phyloP scores from a whole-genome alignment of 2,888 invertebrate genomes.

The Drosophila monieri region DNA sequence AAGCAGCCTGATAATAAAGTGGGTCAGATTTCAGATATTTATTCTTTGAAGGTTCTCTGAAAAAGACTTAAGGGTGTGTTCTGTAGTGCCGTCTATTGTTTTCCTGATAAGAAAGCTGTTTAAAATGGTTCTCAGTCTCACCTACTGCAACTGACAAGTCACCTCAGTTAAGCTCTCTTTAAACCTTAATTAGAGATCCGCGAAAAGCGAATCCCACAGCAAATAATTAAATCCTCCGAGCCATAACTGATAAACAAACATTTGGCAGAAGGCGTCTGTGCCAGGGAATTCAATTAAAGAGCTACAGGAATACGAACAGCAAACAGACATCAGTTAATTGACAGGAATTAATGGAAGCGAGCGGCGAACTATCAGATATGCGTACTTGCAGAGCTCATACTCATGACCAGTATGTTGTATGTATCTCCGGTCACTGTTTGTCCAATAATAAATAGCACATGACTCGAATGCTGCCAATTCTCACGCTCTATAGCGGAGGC shows the following conservation, averaged over 20 bases:
- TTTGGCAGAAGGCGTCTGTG: constrained; percentile 5
- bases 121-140: not conserved
- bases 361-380: constrained; percentile 8
- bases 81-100: not conserved
- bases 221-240: constrained; percentile 32
- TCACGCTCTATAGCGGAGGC: constrained; percentile 49
- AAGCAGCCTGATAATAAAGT: constrained; percentile 4
- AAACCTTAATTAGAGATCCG: not conserved
- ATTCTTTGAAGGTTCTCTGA: no score
- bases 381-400: not conserved
- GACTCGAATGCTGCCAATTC: constrained; percentile 53
- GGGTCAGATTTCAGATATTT: not conserved
- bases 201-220: constrained; percentile 3
- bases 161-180: not conserved
- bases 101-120: constrained; percentile 6
- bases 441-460: constrained; percentile 71
- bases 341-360: constrained; percentile 42
- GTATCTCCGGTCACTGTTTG: constrained; percentile 28
- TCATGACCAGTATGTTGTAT: not conserved
- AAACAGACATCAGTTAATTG: constrained; percentile 57
- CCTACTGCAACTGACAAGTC: not conserved
- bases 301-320: constrained; percentile 32
- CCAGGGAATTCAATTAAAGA: constrained; percentile 22
- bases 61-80: no score
- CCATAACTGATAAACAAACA: constrained; percentile 42